phyloP scores from a whole-genome alignment of 2,888 invertebrate species.

The Corbicula japonica region DNA sequence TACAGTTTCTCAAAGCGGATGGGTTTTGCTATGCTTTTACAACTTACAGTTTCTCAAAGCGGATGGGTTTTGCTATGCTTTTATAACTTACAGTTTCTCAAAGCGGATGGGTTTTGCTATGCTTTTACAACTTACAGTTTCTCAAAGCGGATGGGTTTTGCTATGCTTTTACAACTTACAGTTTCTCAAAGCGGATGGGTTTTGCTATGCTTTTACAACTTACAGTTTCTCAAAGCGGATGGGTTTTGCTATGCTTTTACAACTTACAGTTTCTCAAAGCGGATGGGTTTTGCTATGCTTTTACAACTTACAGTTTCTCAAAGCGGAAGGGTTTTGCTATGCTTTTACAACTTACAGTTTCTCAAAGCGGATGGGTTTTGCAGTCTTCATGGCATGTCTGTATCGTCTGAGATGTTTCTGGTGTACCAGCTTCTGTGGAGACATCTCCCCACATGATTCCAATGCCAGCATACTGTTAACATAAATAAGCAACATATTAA shows the following conservation, averaged over 20 bases:
- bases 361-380: conserved; percentile 67
- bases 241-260: neutral
- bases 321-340: conserved; percentile 68
- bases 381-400: conserved; percentile 60
- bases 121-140: neutral
- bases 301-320: conserved; percentile 65
- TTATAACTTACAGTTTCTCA: too few species aligned
- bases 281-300: neutral
- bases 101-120: too few species aligned
- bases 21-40: too few species aligned
- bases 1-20: too few species aligned
- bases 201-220: conserved; percentile 26
- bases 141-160: neutral
- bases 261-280: neutral
- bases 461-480: conserved; percentile 54
- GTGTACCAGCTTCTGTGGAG: conserved; percentile 10
- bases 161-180: neutral
- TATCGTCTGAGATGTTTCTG: conserved; percentile 61
- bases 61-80: too few species aligned
- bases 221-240: conserved; percentile 71
- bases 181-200: neutral
- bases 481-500: too few species aligned
- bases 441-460: conserved; percentile 39
- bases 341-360: conserved; percentile 64
- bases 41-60: too few species aligned